phyloP scores from a whole-genome alignment of 2,888 invertebrate genomes.

The Tetragonula carbonaria region DNA sequence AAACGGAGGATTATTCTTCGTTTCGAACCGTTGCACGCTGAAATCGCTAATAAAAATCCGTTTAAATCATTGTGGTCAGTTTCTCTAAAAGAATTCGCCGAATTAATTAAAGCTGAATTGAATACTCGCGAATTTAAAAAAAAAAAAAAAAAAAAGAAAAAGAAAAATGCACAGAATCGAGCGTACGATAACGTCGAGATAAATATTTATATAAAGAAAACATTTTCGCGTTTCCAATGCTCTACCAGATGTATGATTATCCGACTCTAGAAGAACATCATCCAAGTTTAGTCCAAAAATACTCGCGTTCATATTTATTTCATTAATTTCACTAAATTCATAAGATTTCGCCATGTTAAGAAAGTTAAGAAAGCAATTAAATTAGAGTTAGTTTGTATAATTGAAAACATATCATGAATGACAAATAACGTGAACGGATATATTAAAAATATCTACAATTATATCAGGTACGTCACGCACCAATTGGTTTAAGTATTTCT shows the following conservation, averaged over 20 bases:
- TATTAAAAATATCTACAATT: background rate
- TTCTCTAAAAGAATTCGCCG: conserved; percentile 4
- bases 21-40: background rate
- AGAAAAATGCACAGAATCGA: background rate
- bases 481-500: too few relatives aligned
- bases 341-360: background rate
- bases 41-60: conserved; percentile 27
- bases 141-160: background rate
- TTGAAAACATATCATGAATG: background rate
- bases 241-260: background rate
- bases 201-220: conserved; percentile 16
- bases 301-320: background rate
- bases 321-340: background rate
- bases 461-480: too few relatives aligned
- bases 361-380: background rate
- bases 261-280: background rate
- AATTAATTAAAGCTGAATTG: conserved; percentile 5
- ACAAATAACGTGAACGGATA: background rate
- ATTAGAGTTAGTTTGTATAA: too few relatives aligned
- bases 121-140: background rate
- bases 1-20: conserved; percentile 34
- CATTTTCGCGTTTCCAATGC: background rate
- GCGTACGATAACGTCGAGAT: background rate
- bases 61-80: conserved; percentile 24
- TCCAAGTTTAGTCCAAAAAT: background rate